Evolutionary conservation across 1,140 invertebrate species (phyloP), one percentile per base, ranked within the genome.

Genomic region (Marisa cornuarietis): DNA sequence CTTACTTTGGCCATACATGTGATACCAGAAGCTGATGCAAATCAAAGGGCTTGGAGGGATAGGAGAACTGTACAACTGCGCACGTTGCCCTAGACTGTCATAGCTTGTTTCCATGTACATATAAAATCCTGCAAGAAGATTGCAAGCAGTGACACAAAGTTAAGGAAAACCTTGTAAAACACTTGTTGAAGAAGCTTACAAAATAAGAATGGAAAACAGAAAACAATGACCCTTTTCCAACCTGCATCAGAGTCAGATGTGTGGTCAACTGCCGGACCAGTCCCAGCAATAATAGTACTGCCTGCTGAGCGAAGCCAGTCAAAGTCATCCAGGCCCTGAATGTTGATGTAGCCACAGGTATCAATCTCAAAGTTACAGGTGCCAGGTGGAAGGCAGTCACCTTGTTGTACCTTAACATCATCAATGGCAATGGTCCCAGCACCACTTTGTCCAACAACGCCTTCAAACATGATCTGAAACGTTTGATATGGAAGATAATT

Each of bases 361-460:
- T 87, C 88, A 31, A 80, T 62, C 81, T 91, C 90, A 85, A 91
- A 91, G 78, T 87, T 83, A 84, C 90, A 91, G 65, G 78, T 86
- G 22, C 88, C 88, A 20, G 79, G 71, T 20, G 83, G 82, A 68
- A 83, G 82, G 63, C 87, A 88, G 42, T 71, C 31, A 65, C 87
- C 87, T 20, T 80, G 69, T 16, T 75, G 16, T 14, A 88, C 76
- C 62, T 80, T 81, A 14, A 89, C 81, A 79, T 89, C 88, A 85
- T 91, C 90, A 73, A 91, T 80, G 62, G 88, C 90, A n/a, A 90
- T 90, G 78, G 88, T 89, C 66, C 87, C 86, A 22, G 72, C 68
- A 77, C 82, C 85, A 81, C 86, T 86, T 24, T 79, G 80, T 11
- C 88, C 87, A n/a, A 83, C 76, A 42, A 86, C 79, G 24, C 87